phyloP scores from a whole-genome alignment of 1,140 invertebrate genomes.

The Leptinotarsa defecta region DNA sequence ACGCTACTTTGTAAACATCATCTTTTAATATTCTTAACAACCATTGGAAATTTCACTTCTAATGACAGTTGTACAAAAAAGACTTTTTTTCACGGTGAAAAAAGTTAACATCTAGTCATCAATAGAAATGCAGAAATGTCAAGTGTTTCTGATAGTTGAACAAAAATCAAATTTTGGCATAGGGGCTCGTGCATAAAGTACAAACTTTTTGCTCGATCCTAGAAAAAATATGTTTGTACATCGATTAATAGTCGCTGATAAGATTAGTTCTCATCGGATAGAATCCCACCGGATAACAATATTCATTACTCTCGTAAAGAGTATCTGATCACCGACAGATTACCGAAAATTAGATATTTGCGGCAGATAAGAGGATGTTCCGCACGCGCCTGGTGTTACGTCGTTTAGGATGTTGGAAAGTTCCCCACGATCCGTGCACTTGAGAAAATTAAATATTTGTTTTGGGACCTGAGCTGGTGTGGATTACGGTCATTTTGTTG shows the following conservation, averaged over 20 bases:
- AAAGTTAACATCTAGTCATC: no score
- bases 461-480: not conserved
- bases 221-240: not conserved
- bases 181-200: no score
- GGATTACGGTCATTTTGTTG: not conserved
- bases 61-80: no score
- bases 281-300: not conserved
- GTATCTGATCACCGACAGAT: conserved; percentile 28
- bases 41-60: no score
- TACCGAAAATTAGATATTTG: conserved; percentile 33
- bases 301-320: not conserved
- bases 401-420: conserved; percentile 7
- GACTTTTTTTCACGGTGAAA: no score
- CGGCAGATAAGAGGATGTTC: conserved; percentile 36
- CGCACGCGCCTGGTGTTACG: conserved; percentile 32
- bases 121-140: no score
- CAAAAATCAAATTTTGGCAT: no score
- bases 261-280: not conserved
- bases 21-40: no score
- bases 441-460: conserved; percentile 33
- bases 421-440: conserved; percentile 4
- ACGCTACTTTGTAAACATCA: no score
- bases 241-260: not conserved
- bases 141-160: no score
- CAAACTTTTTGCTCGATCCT: no score